phyloP scores from a whole-genome alignment of 2,797 vertebrate species.

The Melanotaenia parkinsoni region DNA sequence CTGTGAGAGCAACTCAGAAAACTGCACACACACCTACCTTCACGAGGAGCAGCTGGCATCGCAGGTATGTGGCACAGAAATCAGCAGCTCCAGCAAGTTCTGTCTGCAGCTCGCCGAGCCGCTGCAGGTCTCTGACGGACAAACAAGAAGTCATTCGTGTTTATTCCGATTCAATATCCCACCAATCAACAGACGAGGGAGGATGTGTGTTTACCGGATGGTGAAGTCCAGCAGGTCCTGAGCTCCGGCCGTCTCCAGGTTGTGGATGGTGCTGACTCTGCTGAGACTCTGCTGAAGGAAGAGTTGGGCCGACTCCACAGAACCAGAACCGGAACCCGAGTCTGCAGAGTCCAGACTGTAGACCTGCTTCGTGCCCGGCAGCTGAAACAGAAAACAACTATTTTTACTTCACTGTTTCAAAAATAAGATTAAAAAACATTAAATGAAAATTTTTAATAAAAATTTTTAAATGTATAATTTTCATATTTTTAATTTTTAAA shows the following conservation, averaged over 20 bases:
- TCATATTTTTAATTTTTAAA: too few relatives aligned
- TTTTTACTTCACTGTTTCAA: too few relatives aligned
- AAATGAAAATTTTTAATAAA: too few relatives aligned
- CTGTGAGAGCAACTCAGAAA: too few relatives aligned
- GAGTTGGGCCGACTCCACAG: constrained; percentile 91
- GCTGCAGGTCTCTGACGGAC: constrained; percentile 88
- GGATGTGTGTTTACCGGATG: constrained; percentile 84
- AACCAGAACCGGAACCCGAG: constrained; percentile 55
- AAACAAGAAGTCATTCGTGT: not conserved
- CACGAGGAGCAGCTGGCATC: constrained; percentile 93
- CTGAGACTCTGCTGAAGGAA: constrained; percentile 95
- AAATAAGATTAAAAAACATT: too few relatives aligned
- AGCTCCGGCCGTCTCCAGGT: constrained; percentile 89
- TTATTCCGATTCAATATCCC: not conserved
- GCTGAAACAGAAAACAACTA: constrained; percentile 66
- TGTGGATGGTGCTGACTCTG: constrained; percentile 91
- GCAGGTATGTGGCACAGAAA: constrained; percentile 94
- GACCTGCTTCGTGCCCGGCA: constrained; percentile 90
- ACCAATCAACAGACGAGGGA: not conserved
- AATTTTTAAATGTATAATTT: too few relatives aligned
- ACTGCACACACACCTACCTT: constrained; percentile 81
- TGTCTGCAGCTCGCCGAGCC: constrained; percentile 94
- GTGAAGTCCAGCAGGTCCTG: constrained; percentile 95
- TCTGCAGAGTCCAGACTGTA: constrained; percentile 72
- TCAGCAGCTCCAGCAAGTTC: constrained; percentile 94